These are phyloP conservation scores for Drosophila serrata DNA, from an alignment of 1,140 invertebrate genomes.

Conservation along the genomic window DNA sequence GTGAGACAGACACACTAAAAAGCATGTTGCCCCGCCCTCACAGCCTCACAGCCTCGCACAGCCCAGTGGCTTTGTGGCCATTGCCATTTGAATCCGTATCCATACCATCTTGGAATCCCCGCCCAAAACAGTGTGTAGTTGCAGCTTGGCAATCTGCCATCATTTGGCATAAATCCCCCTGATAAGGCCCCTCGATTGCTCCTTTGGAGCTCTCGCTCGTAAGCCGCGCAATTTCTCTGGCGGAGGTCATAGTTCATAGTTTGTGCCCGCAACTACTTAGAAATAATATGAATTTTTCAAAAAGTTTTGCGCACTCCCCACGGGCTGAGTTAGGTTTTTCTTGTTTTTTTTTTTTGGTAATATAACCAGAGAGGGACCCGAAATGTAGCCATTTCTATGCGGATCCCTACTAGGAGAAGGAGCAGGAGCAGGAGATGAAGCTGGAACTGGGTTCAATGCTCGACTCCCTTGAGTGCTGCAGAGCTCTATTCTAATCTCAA, in stretches of 20 bases:
- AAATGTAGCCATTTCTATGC: slow-evolving; percentile 72
- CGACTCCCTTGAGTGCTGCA: slow-evolving; percentile 8
- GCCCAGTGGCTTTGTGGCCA: slow-evolving; percentile 12
- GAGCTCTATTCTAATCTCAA: slow-evolving; percentile 39
- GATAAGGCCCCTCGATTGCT: slow-evolving; percentile 75
- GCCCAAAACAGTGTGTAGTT: slow-evolving; percentile 43
- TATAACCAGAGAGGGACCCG: slow-evolving; percentile 42
- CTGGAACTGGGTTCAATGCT: slow-evolving; percentile 56
- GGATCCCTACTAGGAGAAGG: not conserved
- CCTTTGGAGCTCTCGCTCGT: slow-evolving; percentile 63
- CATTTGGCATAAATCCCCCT: slow-evolving; percentile 76
- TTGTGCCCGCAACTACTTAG: slow-evolving; percentile 62
- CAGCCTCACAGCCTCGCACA: not conserved
- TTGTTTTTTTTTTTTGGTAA: slow-evolving; percentile 34
- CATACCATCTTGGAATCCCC: slow-evolving; percentile 16
- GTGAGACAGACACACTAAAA: slow-evolving; percentile 45
- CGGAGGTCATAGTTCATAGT: slow-evolving; percentile 55
- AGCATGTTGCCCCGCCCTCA: slow-evolving; percentile 43
- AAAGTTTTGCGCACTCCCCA: slow-evolving; percentile 66
- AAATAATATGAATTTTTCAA: slow-evolving; percentile 72
- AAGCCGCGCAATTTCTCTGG: slow-evolving; percentile 69
- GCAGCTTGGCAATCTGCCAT: slow-evolving; percentile 79
- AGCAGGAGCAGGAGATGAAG: not conserved
- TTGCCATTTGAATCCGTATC: slow-evolving; percentile 53
- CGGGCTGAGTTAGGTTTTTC: slow-evolving; percentile 37